Base-by-base conservation (phyloP, 1,140 invertebrate genomes). In the Yoshiicerus persimilis region DNA sequence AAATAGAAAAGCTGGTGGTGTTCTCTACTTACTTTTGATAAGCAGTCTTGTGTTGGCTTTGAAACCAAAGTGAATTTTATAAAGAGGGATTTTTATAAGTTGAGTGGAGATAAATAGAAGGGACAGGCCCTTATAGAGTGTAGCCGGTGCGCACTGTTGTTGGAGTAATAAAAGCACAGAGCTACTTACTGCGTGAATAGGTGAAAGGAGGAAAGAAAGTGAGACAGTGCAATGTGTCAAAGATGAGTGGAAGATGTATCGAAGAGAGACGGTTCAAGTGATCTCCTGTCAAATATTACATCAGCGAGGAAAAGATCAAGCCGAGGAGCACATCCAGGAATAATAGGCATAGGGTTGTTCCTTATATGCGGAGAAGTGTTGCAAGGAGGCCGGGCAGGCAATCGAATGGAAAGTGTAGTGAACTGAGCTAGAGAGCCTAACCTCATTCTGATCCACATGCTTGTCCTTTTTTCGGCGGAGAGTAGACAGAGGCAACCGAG, bases 251-350 rank as follows among this genome's bases (percentile, higher is more conserved):
- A 34, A 80, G 75, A 80, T 80, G 75, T 80, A 80, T 80, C 75
- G 30, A 80, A 80, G 32, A 80, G 32, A 80, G 75, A 80, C 75
- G 34, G 75, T 80, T 80, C 75, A 80, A 80, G 75, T 80, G 75
- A 80, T 80, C 75, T 80, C 75, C 75, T 80, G 75, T 80, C 75
- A 80, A 34, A 80, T 80, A 80, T 80, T 80, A 80, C 75, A 80
- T 80, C 75, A 38, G 34, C 32, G 30, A 80, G 32, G 75, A 80
- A 80, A 80, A 80, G 75, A 80, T 80, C 75, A 80, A 80, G 32
- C 30, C 34, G 75, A 36, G 30, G n/a, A 56, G 47, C 11, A 11
- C 16, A n/a, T 16, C 20, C 6, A 56, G 47, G n/a, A 56, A 56
- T 36, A 80, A 36, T 38, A 30, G 2, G 20, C 10, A 70, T 16